Evolutionary conservation across 2,888 invertebrate genomes (phyloP), one percentile per base, ranked within the genome.

Genomic region (Cyaniris semiargus): DNA sequence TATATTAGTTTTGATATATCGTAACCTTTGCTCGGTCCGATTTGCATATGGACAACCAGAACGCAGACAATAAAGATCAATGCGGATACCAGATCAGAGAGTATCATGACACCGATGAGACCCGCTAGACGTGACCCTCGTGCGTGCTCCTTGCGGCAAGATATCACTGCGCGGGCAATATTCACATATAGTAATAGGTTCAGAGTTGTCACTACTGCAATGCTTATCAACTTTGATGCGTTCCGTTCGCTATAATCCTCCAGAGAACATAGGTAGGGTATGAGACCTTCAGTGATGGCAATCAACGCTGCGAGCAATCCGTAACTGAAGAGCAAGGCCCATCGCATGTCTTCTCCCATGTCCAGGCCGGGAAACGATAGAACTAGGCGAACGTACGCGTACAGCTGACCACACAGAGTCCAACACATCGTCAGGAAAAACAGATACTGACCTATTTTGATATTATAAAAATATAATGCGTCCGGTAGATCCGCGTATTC

Each of bases 71-170:
- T 13, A 23, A 23, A 23, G 4, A 60, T 23, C 60, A 60, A 21
- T 60, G 10, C 60, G 10, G 23, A 23, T 13, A 60, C 23, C 60
- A 60, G 60, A 60, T 60, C 60, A 13, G 60, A 60, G 23, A 60
- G 23, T 60, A 60, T 23, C 60, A 13, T 60, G 60, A 60, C 60
- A 60, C 60, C 60, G 23, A 60, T 23, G 60, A 60, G 60, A 21
- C 60, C 23, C 10, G 23, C 60, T 10, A 60, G 23, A 23, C 60
- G 60, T 4, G 21, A 23, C 10, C 60, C 23, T 4, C 60, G 60
- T 4, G 23, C 23, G 60, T 3, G 60, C 23, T 60, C 13, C 13
- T 60, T 60, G 60, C 23, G 60, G 23, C 60, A 60, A 23, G 60
- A 60, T 23, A 60, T 4, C 10, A 60, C 60, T 8, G 60, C 60